Base-by-base conservation (phyloP, 92 coral and sea anemone genomes). In the Montipora capitata region DNA sequence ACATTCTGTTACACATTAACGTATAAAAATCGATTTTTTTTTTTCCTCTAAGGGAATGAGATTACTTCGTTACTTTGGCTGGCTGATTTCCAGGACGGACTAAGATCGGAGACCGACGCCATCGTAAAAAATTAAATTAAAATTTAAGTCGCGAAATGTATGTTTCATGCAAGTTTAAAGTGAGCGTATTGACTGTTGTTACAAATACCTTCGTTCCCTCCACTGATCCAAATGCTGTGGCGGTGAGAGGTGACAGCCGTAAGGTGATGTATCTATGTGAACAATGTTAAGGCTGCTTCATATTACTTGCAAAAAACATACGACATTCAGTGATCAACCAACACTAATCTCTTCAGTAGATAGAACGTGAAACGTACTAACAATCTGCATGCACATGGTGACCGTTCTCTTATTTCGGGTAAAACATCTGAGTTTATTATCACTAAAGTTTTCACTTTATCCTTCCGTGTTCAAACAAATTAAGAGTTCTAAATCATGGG, bases 211-310 rank as follows among this genome's bases (percentile, higher is more conserved):
- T 86, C 98, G 78, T 82, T 93, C 91, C 49, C 94, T 81, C 82
- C 91, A 91, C 15, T 88, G 96, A 45, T 95, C 98, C 77, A 91
- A 57, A 45, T 87, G 91, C 54, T 93, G 98, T 59, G 98, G 98
- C 5, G 98, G 98, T 3, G 94, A 92, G 7, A 94, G 88, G 64
- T 93, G 91, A 43, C 91, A 90, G 6, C 92, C 86, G 74, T 95
- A 95, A 9, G 98, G 98, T 10, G 98, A 93, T 49, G 96, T 76
- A 72, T 95, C 98, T 73, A 91, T 88, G 93, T 95, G 72, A 39
- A 62, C 88, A 90, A 63, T 51, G 94, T 95, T 84, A 95, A 95
- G 96, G 93, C 77, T 74, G 92, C 71, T 74, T 18, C 10, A 80
- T 79, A 79, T 56, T 59, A 38, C 71, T 61, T 41, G 7, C 20